Evolutionary conservation across 1,140 invertebrate genomes (phyloP).

Genomic region (Drosophila setifemur): DNA sequence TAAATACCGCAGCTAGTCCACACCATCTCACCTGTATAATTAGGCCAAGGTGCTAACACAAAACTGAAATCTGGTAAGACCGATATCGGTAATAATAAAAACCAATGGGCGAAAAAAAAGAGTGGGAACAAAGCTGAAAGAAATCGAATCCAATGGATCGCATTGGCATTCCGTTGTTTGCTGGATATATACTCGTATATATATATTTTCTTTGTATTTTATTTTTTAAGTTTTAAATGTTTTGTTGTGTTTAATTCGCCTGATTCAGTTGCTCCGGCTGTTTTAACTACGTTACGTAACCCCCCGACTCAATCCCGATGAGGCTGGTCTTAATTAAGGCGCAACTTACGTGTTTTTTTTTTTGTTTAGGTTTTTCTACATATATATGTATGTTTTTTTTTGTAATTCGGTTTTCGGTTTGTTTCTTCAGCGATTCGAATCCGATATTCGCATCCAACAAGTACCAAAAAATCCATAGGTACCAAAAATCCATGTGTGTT

Average conservation of each 20-base stretch:
- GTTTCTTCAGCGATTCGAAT: no score
- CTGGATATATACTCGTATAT: no score
- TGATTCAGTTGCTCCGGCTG: background rate
- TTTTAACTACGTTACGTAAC: constrained; percentile 58
- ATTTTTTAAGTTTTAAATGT: constrained; percentile 3
- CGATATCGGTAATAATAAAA: background rate
- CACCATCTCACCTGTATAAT: no score
- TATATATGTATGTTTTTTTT: background rate
- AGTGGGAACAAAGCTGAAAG: constrained; percentile 3
- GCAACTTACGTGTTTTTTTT: constrained; percentile 29
- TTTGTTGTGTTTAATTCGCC: constrained; percentile 21
- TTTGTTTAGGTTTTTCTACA: no score
- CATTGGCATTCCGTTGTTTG: constrained; percentile 2
- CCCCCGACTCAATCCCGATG: constrained; percentile 33
- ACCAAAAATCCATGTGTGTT: constrained; percentile 20
- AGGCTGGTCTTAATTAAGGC: constrained; percentile 72
- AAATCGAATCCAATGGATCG: constrained; percentile 23
- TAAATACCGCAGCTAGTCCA: no score
- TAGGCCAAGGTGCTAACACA: constrained; percentile 1
- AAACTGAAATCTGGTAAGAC: background rate
- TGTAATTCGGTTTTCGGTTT: background rate
- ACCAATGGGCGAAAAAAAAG: background rate
- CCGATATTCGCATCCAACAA: constrained; percentile 6
- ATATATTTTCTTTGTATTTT: background rate
- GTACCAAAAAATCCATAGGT: constrained; percentile 10